phyloP scores from a whole-genome alignment of 2,797 vertebrate genomes.

The Graptemys geographica region DNA sequence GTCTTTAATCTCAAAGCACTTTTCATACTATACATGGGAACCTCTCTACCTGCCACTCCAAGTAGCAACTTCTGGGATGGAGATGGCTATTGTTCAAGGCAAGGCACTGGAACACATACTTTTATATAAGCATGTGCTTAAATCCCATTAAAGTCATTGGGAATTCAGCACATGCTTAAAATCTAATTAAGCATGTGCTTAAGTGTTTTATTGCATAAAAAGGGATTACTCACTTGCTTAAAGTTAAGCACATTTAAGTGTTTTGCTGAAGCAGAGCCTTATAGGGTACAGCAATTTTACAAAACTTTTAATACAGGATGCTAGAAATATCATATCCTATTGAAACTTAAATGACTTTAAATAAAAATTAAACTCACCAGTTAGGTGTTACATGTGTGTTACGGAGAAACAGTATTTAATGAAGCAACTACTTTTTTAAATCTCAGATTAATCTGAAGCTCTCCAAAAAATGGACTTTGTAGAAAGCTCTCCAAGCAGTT shows the following conservation, averaged over 20 bases:
- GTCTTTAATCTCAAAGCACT: conserved; percentile 17
- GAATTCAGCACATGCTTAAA: not conserved
- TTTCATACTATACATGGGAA: not conserved
- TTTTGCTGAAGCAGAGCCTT: conserved; percentile 14
- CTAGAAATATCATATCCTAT: not conserved
- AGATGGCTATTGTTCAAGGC: not conserved
- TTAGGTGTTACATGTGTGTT: not conserved
- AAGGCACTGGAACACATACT: not conserved
- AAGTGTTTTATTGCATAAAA: rapidly evolving
- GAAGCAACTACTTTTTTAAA: conserved; percentile 24
- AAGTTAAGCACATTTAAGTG: not conserved
- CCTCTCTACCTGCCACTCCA: not conserved
- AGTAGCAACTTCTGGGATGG: not conserved
- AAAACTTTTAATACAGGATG: not conserved
- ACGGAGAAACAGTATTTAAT: not conserved
- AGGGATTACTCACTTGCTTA: not conserved
- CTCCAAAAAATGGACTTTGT: conserved; percentile 54
- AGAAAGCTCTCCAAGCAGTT: conserved; percentile 58
- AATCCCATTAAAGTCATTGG: not conserved
- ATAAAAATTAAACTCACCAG: not conserved
- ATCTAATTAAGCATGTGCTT: not conserved
- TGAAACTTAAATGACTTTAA: conserved; percentile 4
- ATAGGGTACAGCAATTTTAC: not conserved
- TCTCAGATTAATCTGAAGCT: conserved; percentile 35
- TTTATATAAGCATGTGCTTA: not conserved